Conservation (phyloP, 2,888 invertebrate species). For the Megaustenia siamemsis region DNA sequence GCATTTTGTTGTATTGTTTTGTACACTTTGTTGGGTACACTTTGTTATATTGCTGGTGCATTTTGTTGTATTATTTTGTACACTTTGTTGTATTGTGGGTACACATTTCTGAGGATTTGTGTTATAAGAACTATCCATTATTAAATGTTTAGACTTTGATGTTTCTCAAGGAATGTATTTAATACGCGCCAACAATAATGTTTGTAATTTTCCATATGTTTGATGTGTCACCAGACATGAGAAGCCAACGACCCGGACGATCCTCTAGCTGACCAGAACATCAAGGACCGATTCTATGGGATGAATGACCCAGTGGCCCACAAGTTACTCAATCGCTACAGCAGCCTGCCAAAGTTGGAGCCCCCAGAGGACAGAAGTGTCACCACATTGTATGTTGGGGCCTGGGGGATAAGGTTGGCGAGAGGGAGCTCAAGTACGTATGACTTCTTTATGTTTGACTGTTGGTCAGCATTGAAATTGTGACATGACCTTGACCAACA, state of each 20-base stretch:
- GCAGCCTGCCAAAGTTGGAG: conserved; percentile 95
- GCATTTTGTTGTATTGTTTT: too few relatives aligned
- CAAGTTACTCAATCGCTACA: conserved; percentile 92
- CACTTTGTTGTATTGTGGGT: neutral
- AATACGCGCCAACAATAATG: too few relatives aligned
- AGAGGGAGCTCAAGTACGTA: conserved; percentile 89
- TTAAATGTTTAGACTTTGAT: too few relatives aligned
- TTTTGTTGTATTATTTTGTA: neutral
- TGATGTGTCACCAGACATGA: conserved; percentile 85
- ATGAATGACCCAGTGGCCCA: conserved; percentile 97
- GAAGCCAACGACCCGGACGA: conserved; percentile 98
- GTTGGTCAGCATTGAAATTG: too few relatives aligned
- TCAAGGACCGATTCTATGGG: conserved; percentile 91
- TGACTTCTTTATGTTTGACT: too few relatives aligned
- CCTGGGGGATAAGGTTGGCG: conserved; percentile 90
- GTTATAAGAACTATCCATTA: too few relatives aligned
- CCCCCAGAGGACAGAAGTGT: conserved; percentile 97
- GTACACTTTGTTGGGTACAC: too few relatives aligned
- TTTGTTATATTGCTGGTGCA: neutral
- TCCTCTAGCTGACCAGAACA: conserved; percentile 96
- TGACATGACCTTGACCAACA: too few relatives aligned
- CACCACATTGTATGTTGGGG: conserved; percentile 98
- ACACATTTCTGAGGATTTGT: too few relatives aligned
- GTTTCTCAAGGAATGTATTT: too few relatives aligned
- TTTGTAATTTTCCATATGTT: too few relatives aligned